Conservation (phyloP, 2,797 vertebrate species). For the Enoplosus armatus region DNA sequence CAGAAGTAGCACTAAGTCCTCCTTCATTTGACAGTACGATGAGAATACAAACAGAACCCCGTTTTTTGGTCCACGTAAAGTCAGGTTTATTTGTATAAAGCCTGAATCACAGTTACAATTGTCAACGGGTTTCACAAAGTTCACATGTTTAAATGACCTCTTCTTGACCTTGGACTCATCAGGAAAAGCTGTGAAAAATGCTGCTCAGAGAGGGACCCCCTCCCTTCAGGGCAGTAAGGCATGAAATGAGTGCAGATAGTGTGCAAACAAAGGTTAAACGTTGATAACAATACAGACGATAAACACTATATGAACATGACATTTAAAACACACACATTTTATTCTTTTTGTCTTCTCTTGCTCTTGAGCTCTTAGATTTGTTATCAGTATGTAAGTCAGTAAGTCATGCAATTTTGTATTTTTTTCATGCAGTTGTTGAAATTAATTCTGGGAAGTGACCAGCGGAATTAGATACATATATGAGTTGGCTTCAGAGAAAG, state of each 20-base stretch:
- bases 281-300: not conserved
- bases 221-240: not conserved
- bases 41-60: not conserved
- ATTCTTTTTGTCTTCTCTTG: not conserved
- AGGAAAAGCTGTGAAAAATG: not conserved
- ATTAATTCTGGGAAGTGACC: not conserved
- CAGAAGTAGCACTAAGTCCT: not conserved
- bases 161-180: not conserved
- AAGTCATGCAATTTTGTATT: not conserved
- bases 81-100: not conserved
- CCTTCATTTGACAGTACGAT: not conserved
- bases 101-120: not conserved
- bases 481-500: constrained; percentile 15
- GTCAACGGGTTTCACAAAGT: not conserved
- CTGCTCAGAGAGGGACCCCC: not conserved
- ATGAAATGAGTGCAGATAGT: constrained; percentile 6
- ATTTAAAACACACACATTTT: not conserved
- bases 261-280: constrained; percentile 15
- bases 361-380: not conserved
- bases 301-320: not conserved
- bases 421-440: not conserved
- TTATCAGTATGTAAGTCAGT: no score
- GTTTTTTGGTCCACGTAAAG: not conserved
- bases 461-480: constrained; percentile 8
- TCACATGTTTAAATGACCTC: not conserved